A percentile compares a stretch with the other conserved stretches of the same genome.
These are phyloP conservation scores for Noctilio leporinus DNA, from an alignment of 2,113 vertebrate genomes.

Conservation along the genomic window DNA sequence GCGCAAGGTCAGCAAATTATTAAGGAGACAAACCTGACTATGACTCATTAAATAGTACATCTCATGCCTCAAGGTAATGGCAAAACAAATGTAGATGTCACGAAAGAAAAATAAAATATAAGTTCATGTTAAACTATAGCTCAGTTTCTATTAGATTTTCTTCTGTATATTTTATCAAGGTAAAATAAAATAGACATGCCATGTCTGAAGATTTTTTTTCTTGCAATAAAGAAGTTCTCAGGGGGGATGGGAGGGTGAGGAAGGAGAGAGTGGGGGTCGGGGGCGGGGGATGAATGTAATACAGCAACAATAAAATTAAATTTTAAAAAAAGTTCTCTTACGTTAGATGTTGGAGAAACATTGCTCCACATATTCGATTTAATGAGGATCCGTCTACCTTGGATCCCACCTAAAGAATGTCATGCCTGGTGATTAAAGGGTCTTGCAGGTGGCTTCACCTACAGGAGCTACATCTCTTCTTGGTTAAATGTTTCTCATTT, in stretches of 20 bases:
- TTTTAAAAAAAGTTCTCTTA: neutral
- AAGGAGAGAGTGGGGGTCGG: too few relatives aligned
- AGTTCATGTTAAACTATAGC: neutral
- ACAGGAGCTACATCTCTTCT: neutral
- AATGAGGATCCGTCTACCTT: neutral
- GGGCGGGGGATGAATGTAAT: too few relatives aligned
- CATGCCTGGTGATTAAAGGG: neutral
- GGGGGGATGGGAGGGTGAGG: too few relatives aligned
- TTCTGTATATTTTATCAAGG: neutral
- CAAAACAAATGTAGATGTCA: neutral
- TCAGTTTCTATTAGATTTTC: neutral
- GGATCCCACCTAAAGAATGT: neutral
- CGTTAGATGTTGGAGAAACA: neutral
- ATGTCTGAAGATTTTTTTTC: neutral
- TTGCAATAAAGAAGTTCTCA: neutral
- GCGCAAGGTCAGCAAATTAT: neutral
- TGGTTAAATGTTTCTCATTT: neutral
- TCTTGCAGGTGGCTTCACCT: neutral
- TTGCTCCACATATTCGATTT: neutral
- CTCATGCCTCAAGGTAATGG: neutral
- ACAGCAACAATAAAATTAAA: too few relatives aligned
- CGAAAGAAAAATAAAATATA: neutral
- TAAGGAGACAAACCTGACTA: neutral
- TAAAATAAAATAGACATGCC: neutral
- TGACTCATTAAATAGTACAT: neutral